phyloP scores from a whole-genome alignment of 1,140 invertebrate species.

The Rhopalosiphum padi region DNA sequence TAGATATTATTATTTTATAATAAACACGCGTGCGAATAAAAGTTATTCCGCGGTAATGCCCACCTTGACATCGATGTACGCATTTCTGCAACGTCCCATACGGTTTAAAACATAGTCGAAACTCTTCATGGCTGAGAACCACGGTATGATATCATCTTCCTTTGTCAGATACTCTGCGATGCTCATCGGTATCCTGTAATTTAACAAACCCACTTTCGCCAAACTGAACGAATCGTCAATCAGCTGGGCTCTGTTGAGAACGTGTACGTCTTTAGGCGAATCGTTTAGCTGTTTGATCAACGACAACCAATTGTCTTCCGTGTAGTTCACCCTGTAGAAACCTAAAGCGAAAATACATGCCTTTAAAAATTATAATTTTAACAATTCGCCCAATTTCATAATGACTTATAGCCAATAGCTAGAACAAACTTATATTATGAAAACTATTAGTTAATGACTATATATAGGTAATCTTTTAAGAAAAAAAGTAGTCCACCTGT shows the following conservation, averaged over 20 bases:
- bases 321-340: constrained; percentile 80
- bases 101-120: neutral
- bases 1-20: neutral
- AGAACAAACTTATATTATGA: neutral
- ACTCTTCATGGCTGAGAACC: constrained; percentile 4
- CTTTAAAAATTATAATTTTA: no score
- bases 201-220: constrained; percentile 66
- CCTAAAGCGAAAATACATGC: constrained; percentile 62
- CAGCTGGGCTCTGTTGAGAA: constrained; percentile 77
- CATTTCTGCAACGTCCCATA: neutral
- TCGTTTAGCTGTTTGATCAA: constrained; percentile 68
- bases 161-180: constrained; percentile 62
- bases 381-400: rapidly evolving
- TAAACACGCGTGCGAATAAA: neutral
- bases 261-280: constrained; percentile 64
- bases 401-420: neutral
- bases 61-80: neutral
- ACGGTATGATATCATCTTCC: constrained; percentile 80
- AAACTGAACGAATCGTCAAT: constrained; percentile 84
- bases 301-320: constrained; percentile 71
- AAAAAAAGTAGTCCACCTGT: constrained; percentile 66
- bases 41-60: neutral
- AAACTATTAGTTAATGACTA: neutral
- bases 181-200: constrained; percentile 48
- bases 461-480: neutral